phyloP scores from a whole-genome alignment of 2,113 vertebrate species.

The Himantopus leucocephalus region DNA sequence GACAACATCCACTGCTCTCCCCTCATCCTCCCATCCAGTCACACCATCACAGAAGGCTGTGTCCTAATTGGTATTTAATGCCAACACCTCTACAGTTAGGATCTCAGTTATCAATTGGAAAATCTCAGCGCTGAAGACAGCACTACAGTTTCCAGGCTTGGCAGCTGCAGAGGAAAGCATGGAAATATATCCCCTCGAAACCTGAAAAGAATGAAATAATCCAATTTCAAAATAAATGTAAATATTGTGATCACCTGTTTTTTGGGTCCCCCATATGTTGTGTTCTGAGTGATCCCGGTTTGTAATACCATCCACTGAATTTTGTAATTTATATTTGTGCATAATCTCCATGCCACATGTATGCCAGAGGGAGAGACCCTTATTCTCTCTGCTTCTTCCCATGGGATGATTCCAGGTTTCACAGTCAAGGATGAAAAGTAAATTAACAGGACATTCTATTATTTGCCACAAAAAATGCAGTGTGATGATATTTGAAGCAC shows the following conservation, averaged over 20 bases:
- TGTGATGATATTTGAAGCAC: conserved; percentile 16
- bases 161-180: not conserved
- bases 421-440: conserved; percentile 14
- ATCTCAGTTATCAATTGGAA: too few species aligned
- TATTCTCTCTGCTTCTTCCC: not conserved
- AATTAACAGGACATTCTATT: conserved; percentile 8
- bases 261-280: not conserved
- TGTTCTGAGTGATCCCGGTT: not conserved
- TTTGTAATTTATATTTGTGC: not conserved
- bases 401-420: not conserved
- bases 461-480: not conserved
- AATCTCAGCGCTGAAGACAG: too few species aligned
- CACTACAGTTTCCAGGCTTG: too few species aligned
- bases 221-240: not conserved
- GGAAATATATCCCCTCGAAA: not conserved
- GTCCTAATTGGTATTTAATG: too few species aligned
- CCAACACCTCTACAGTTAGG: too few species aligned
- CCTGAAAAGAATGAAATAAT: not conserved
- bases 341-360: not conserved
- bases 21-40: too few species aligned
- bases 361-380: not conserved
- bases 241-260: not conserved
- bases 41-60: too few species aligned
- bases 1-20: too few species aligned
- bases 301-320: not conserved